Evolutionary conservation across 2,113 vertebrate genomes (phyloP).

Genomic region (Nymphicus hollandicus): DNA sequence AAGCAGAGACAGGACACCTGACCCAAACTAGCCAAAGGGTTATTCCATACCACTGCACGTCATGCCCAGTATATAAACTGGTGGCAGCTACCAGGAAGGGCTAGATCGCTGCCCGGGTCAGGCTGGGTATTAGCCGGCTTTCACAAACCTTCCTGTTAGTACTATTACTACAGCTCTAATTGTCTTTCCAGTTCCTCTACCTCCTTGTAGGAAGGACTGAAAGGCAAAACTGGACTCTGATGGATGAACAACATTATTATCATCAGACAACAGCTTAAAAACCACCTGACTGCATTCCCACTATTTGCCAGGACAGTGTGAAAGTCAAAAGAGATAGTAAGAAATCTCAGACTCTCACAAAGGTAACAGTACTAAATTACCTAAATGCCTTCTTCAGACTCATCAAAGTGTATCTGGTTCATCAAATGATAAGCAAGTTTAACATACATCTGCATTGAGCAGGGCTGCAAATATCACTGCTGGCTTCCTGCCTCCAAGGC

Average conservation of each 20-base stretch:
- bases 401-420: not conserved
- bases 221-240: not conserved
- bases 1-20: no score
- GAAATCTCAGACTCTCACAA: not conserved
- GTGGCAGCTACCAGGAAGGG: no score
- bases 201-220: not conserved
- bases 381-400: not conserved
- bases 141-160: not conserved
- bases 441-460: not conserved
- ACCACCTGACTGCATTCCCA: not conserved
- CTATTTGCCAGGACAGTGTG: not conserved
- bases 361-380: not conserved
- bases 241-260: not conserved
- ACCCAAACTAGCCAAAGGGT: no score
- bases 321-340: not conserved
- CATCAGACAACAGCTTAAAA: not conserved
- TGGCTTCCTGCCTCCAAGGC: not conserved
- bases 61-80: no score
- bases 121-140: no score
- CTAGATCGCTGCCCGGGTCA: no score
- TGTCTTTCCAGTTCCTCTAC: not conserved
- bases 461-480: not conserved
- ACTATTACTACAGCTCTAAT: not conserved
- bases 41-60: no score
- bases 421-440: not conserved